Conservation (phyloP, 1,140 invertebrate species). For the Oncopeltus fasciatus region DNA sequence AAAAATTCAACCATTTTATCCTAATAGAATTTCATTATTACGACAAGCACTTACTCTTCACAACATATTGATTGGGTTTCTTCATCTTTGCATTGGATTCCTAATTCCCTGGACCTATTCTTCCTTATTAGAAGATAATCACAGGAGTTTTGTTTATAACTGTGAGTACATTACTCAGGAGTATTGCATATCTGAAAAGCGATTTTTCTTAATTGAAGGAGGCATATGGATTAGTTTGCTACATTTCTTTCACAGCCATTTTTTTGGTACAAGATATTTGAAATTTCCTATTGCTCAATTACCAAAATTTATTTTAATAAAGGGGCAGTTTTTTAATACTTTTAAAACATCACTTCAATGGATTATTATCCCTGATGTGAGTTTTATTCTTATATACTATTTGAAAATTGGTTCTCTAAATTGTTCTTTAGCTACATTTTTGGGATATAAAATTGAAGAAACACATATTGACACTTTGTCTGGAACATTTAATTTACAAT, state of each 20-base stretch:
- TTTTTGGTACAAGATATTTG: constrained; percentile 30
- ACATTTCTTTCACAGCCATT: constrained; percentile 40
- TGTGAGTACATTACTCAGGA: not conserved
- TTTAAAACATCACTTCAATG: constrained; percentile 39
- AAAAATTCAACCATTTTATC: not conserved
- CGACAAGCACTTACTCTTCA: not conserved
- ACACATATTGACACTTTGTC: constrained; percentile 36
- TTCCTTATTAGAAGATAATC: not conserved
- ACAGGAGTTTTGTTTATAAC: not conserved
- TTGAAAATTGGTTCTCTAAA: constrained; percentile 35
- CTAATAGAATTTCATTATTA: not conserved
- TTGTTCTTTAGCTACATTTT: constrained; percentile 32
- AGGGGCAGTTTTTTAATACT: constrained; percentile 36
- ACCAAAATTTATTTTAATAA: constrained; percentile 45
- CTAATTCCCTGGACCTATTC: constrained; percentile 2
- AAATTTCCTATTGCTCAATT: constrained; percentile 50
- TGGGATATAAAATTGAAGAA: constrained; percentile 33
- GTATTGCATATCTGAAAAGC: constrained; percentile 29
- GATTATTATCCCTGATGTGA: constrained; percentile 42
- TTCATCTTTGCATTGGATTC: not conserved
- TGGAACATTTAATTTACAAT: constrained; percentile 33
- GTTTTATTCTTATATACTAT: constrained; percentile 44
- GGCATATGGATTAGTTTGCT: constrained; percentile 54
- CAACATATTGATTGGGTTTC: not conserved
- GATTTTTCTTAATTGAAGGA: constrained; percentile 44